Base-by-base conservation (phyloP, 2,888 invertebrate genomes). In the Aethes cnicana region DNA sequence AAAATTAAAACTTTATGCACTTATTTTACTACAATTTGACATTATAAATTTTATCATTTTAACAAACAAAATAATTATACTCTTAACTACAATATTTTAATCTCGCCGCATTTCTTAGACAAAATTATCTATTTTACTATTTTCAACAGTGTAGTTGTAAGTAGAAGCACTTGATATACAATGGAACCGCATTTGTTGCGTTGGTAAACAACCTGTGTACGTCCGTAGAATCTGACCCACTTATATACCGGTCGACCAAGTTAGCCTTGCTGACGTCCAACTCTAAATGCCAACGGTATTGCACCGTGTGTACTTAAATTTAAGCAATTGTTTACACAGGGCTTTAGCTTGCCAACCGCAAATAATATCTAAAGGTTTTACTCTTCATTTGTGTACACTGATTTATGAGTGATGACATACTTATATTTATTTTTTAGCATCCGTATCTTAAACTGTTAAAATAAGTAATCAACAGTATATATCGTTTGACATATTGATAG, bases 201-300 rank as follows among this genome's bases (percentile, higher is more conserved):
- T 82, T 81, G 71, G 77, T 82, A 83, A 83, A 82, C 79, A 81
- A 57, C 54, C 54, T 63, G 55, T 68, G 72, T 72, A 67, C 66
- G 66, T 73, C 70, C 69, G 68, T 69, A 68, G 61, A 62, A 54
- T 58, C 60, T 74, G 77, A 75, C 80, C 79, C 56, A 82, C 71
- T 69, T 78, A 36, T 46, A 21, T 23, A n/a, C 30, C 12, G 37
- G 36, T 44, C 37, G 7, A 30, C 50, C 47, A 54, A 42, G 21
- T 23, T 53, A 46, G 9, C 52, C 36, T 56, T 55, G 44, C 49
- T 9, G 33, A n/a, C 20, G 12, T 25, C 25, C n/a, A 54, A 16
- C 28, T 36, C 3, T 9, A 20, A 36, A 37, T 20, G 28, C 28
- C 23, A 25, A 17, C 3, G 28, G 7, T 5, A 9, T 6, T 36